Evolutionary conservation across 2,888 invertebrate species (phyloP), one percentile per base, ranked within the genome.

Genomic region (Cacoxenus indagator): DNA sequence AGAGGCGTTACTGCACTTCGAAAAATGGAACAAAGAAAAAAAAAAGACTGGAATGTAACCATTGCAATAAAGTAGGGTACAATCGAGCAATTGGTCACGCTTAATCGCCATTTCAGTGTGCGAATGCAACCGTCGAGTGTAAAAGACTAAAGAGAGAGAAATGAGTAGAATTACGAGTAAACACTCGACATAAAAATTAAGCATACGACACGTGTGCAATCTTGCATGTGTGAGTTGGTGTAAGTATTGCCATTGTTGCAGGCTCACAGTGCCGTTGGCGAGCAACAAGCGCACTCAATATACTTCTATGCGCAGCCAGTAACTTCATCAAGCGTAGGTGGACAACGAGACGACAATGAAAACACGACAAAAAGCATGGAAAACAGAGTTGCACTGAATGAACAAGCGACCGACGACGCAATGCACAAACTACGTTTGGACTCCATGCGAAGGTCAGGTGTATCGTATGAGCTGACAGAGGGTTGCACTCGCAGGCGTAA

Each of bases 1-100:
- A 17, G 29, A 57, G 11, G 26, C 51, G 11, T 51, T 43, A 43
- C 1, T n/a, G 45, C n/a, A n/a, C n/a, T n/a, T 19, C 22, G 51
- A 51, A 51, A 19, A 37, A 37, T 8, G 9, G 31, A 31, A 9
- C 5, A 31, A 17, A 48, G 48, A n/a, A 19, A n/a, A 48, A 48
- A 22, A 48, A 17, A 17, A 19, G 59, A 24, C 27, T 37, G 45
- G 57, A 31, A 51, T 14, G 67, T 69, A 57, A 55, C 67, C 68
- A 72, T 72, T 69, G 69, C 59, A 67, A 66, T 70, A 81, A 73
- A 73, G 72, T 26, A 11, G 27, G 24, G 1, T 57, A 4, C 9
- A 74, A 72, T 59, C 43, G 67, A 67, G 77, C 83, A 75, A 81
- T 81, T 81, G 81, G 80, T 81, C 78, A 81, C 81, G 80, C 83